Conservation (phyloP, 2,113 vertebrate species). For the Plectropomus leopardus region DNA sequence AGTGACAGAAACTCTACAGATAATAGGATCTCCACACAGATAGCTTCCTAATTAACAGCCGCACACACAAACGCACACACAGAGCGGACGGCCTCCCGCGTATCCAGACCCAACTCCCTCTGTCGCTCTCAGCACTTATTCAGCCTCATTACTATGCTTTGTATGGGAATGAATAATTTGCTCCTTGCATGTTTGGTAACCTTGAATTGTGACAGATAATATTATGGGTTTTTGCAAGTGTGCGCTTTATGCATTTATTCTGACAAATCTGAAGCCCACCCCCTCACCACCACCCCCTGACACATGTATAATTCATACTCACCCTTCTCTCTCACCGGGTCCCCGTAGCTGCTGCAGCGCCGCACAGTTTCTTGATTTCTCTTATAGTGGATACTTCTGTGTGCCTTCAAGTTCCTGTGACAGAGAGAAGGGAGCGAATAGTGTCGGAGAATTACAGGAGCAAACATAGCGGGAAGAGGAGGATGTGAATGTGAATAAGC, state of each 20-base stretch:
- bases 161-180: conserved; percentile 59
- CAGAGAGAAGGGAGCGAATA: conserved; percentile 40
- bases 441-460: conserved; percentile 62
- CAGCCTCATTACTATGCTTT: conserved; percentile 49
- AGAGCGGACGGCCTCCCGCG: conserved; percentile 32
- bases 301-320: conserved; percentile 71
- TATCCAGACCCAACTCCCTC: conserved; percentile 29
- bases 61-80: background rate
- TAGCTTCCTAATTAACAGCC: conserved; percentile 43
- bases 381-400: conserved; percentile 33
- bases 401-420: conserved; percentile 50
- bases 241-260: conserved; percentile 67
- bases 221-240: conserved; percentile 53
- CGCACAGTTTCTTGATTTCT: conserved; percentile 46
- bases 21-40: conserved; percentile 20
- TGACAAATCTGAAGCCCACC: conserved; percentile 50
- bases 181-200: conserved; percentile 67
- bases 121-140: conserved; percentile 56
- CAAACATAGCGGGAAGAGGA: conserved; percentile 57
- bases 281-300: background rate
- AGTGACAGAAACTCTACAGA: background rate
- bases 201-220: conserved; percentile 71
- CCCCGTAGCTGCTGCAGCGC: conserved; percentile 12
- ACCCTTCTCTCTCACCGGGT: conserved; percentile 19
- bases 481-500: conserved; percentile 52